Base-by-base conservation (phyloP, 2,888 invertebrate genomes). In the Oligia fasciuncula region DNA sequence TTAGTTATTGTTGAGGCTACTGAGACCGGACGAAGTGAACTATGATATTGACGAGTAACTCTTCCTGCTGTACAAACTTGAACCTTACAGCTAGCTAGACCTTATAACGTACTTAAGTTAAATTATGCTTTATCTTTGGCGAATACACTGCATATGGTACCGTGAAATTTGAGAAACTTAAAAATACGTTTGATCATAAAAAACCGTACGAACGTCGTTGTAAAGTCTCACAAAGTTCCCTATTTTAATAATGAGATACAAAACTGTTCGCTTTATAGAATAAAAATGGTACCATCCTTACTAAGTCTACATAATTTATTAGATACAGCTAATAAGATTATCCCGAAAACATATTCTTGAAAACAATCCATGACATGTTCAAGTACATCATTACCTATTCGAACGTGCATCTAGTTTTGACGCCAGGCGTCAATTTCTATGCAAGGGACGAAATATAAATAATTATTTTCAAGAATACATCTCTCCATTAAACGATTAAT, bases 41-140 rank as follows among this genome's bases (percentile, higher is more conserved):
- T 79, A 81, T 73, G 69, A 68, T 82, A 85, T 71, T 81, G 80
- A 86, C 77, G 54, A 81, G 69, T 80, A 83, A 80, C 74, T n/a
- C 68, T 79, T 81, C 80, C 79, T 76, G 85, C 87, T 90, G 85
- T 90, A 90, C 90, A 91, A 91, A 91, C 79, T 85, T 85, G 83
- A 83, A 84, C 85, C 91, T 92, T 93, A 93, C 74, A 75, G 78
- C 92, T 94, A 94, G 82, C 91, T 93, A 89, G 68, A 85, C 65
- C 86, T 88, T 87, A 93, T 84, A 86, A 84, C 85, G 85, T 93
- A 93, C 90, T 94, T 94, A 94, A 88, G 87, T 93, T 93, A 94
- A 95, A 96, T 96, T 96, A 96, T 96, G 96, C 96, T 93, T 94
- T 95, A 96, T 96, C 96, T 96, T 96, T 96, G 96, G 96, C 96